Evolutionary conservation across 2,113 vertebrate species (phyloP), one percentile per base, ranked within the genome.

Genomic region (Pholis gunnellus): DNA sequence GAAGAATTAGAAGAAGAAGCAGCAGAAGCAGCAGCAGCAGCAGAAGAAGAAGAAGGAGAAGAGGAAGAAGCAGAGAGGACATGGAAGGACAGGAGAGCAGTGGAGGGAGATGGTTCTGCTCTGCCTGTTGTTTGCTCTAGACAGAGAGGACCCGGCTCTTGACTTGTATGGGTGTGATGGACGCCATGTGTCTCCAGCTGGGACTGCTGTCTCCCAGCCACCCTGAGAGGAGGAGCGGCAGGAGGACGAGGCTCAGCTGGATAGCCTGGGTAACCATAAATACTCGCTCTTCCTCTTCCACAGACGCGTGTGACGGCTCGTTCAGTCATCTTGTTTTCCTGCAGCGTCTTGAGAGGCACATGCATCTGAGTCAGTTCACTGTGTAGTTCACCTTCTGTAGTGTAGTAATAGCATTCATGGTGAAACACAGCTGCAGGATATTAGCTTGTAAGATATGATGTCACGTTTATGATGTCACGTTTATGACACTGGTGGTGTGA

Each of bases 261-360:
- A 92, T 87, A 64, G 86, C 89, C 85, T 86, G 90, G 94, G 93
- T 94, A 87, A 95, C 67, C 72, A 64, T 84, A 7, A 60, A 72
- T 56, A 63, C 82, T 67, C 48, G n/a, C 34, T 74, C 25, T 29
- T 57, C 36, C 25, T 34, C 7, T 63, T 66, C 40, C 14, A 44
- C 4, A 14, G 11, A 38, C 0, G 1, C 42, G 1, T 31, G n/a
- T 66, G 29, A 72, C 7, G 11, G 1, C 17, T 61, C 10, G 3
- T 59, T 78, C 48, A n/a, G 9, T 42, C 22, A 2, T 52, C 18
- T 64, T 31, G 4, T 77, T 56, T 48, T 52, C 4, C 8, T 6
- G 25, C 10, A 40, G 48, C 29, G 22, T 36, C 27, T 66, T 42
- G 5, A 38, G 31, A 63, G 17, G 44, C 25, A 42, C 1, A 29